Base-by-base conservation (phyloP, 92 coral and sea anemone species). In the Diadumene lineata region DNA sequence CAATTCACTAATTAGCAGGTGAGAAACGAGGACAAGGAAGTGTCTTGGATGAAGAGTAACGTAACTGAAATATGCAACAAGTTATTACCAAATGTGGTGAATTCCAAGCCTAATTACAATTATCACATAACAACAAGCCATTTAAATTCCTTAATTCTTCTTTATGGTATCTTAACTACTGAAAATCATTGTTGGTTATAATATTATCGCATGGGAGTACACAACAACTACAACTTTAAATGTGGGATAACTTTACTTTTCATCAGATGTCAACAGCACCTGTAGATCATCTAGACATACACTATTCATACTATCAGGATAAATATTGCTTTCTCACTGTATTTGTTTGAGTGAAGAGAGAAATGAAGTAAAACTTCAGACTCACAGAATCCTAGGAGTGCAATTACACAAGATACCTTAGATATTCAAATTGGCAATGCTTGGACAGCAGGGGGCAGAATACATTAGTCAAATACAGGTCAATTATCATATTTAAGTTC, bases 51-150 rank as follows among this genome's bases (percentile, higher is more conserved):
- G 7, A 38, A 38, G 7, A 4, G 48, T 38, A 53, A 23, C 60
- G n/a, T 60, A 32, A 23, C 6, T 60, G 17, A 22, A 11, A 60
- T 60, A 60, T 60, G 65, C 65, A 60, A 60, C 65, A 60, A 60
- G 65, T 60, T 26, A 21, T 60, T 60, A 60, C 1, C 65, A 23
- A 60, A 60, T 53, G 3, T 53, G n/a, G 22, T 53, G 4, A 23
- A 53, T 22, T 8, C 17, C 9, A 53, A 8, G 4, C 60, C 60
- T 53, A 53, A 16, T 3, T 22, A 53, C 22, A 53, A 53, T 16
- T 2, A 53, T 16, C 25, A 16, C n/a, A 8, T 3, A 16, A 53
- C 60, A 53, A 53, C 60, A 3, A 16, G 22, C 17, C 53, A 46
- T 46, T 46, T 8, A 46, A 46, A 46, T n/a, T n/a, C n/a, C n/a